Evolutionary conservation across 2,797 vertebrate species (phyloP).

Genomic region (Oreochromis grahami): DNA sequence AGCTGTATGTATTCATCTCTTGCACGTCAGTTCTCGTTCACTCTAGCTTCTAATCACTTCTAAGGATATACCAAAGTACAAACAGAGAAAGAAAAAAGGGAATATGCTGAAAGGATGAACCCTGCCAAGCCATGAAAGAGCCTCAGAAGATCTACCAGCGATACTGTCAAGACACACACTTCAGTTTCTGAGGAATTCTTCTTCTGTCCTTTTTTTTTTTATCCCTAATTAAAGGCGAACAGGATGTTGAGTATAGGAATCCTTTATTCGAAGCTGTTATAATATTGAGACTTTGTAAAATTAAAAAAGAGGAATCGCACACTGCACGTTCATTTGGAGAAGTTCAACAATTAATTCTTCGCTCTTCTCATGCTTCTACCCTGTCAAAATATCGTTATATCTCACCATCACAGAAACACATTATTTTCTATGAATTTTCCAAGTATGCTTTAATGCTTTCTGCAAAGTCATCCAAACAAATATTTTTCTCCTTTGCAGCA

Average conservation of each 20-base stretch:
- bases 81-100: background rate
- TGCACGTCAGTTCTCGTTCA: background rate
- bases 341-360: background rate
- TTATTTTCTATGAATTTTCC: background rate
- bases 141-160: slow-evolving; percentile 5
- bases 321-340: background rate
- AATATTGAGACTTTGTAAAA: background rate
- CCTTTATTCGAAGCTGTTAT: background rate
- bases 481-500: background rate
- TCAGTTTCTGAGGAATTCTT: slow-evolving; percentile 2
- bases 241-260: background rate
- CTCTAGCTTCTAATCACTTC: background rate
- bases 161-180: background rate
- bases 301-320: background rate
- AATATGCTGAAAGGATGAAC: background rate
- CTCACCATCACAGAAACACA: background rate
- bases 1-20: background rate
- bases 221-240: slow-evolving; percentile 10
- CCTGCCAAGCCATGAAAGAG: slow-evolving; percentile 10
- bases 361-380: rapidly evolving
- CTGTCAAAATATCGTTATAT: background rate
- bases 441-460: background rate
- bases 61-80: slow-evolving; percentile 1
- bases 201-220: background rate
- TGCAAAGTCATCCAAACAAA: background rate